These are phyloP conservation scores for Drosophila ercepeae DNA, from an alignment of 1,140 invertebrate species.

Conservation along the genomic window DNA sequence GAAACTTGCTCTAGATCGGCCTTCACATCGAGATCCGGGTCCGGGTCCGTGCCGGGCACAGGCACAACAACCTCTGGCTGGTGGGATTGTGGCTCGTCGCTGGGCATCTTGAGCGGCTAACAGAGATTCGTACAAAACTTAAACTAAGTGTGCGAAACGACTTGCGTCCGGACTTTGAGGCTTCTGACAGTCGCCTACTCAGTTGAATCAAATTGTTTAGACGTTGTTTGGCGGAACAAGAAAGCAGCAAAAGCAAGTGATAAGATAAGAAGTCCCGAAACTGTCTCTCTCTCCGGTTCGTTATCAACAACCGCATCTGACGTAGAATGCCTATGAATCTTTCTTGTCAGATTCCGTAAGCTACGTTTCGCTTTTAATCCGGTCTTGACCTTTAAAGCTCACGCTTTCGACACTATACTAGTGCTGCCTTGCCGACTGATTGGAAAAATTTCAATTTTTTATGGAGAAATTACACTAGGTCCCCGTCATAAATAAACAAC, in stretches of 20 bases:
- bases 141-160: slow-evolving; percentile 27
- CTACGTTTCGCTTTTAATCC: slow-evolving; percentile 12
- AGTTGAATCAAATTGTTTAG: slow-evolving; percentile 47
- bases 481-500: neutral
- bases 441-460: slow-evolving; percentile 3
- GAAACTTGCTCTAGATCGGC: neutral
- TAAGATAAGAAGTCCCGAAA: slow-evolving; percentile 61
- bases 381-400: slow-evolving; percentile 21
- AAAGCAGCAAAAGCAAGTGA: slow-evolving; percentile 38
- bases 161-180: slow-evolving; percentile 55
- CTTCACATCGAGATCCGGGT: slow-evolving; percentile 10
- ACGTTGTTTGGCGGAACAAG: slow-evolving; percentile 54
- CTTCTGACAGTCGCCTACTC: slow-evolving; percentile 52
- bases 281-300: slow-evolving; percentile 2
- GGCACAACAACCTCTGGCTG: slow-evolving; percentile 37
- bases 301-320: slow-evolving; percentile 43
- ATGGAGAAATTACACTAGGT: slow-evolving; percentile 6
- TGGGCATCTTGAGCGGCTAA: slow-evolving; percentile 38
- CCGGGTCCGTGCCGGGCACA: slow-evolving; percentile 11
- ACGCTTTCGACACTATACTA: neutral
- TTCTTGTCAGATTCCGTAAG: slow-evolving; percentile 12
- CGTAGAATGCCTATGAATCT: slow-evolving; percentile 3
- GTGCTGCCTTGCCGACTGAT: no score
- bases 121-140: slow-evolving; percentile 39
- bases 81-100: slow-evolving; percentile 19